Base-by-base conservation (phyloP, 1,140 invertebrate genomes). In the roundworm (Caenorhabditis elegans) region DNA sequence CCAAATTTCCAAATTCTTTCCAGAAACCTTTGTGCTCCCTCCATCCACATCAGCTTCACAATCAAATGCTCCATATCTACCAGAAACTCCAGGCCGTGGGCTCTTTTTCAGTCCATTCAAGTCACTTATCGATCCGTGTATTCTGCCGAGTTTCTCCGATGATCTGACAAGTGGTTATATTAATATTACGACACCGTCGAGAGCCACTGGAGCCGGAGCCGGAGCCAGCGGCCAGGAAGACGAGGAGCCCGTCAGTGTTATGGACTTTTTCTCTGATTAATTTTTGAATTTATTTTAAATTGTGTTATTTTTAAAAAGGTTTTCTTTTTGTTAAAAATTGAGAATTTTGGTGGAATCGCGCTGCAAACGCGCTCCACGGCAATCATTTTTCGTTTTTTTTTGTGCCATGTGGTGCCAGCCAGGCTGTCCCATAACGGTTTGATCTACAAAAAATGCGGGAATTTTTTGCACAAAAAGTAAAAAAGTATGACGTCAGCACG, bases 51-150 rank as follows among this genome's bases (percentile, higher is more conserved):
- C 60, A 2, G 8, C 31, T 10, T 22, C 3, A 22, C 10, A 24
- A 24, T 2, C 17, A 6, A 24, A 70, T 22, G n/a, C 60, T 39
- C 60, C 34, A 22, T 70, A 70, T 39, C 3, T 70, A 39, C 60
- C 60, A 5, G 60, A 70, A 43, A 70, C 60, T 39, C 60, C 60
- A 22, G 60, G 60, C 17, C 60, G 60, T 39, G 60, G 60, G 36
- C 19, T 70, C 8, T 70, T 39, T 22, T 70, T 39, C 60, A 70
- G 60, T 39, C 60, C 60, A 19, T 70, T 70, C n/a, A 70, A 43
- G 43, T 19, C 60, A 11, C n/a, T 70, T 4, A 43, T 70, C 5
- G 34, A 43, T 8, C 60, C 60, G 17, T 39, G 60, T 39, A 70
- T 70, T 13, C 10, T 70, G 17, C 60, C 60, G 10, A 3, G n/a